Evolutionary conservation across 2,888 invertebrate species (phyloP).

Genomic region (Dasypogon diadema): DNA sequence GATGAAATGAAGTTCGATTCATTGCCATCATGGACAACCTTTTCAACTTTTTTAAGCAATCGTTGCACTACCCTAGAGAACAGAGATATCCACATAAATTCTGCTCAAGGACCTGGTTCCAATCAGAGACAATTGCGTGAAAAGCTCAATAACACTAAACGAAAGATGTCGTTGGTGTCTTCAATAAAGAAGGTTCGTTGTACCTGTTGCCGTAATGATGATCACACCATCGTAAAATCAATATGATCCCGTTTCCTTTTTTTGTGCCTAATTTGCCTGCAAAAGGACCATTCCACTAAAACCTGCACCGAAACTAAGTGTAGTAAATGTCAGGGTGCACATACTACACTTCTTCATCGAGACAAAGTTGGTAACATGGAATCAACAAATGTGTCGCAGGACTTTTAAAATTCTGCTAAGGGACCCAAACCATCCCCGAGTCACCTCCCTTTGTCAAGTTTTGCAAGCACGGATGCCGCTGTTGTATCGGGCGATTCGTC

Average conservation of each 20-base stretch:
- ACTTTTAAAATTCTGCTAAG: background rate
- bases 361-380: background rate
- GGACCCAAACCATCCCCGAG: too few species aligned
- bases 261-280: background rate
- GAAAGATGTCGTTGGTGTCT: background rate
- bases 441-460: too few species aligned
- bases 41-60: conserved; percentile 11
- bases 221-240: background rate
- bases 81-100: background rate
- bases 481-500: too few species aligned
- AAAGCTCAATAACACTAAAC: background rate
- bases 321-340: background rate
- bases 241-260: background rate
- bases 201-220: background rate
- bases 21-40: conserved; percentile 15
- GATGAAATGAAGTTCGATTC: background rate
- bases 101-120: background rate
- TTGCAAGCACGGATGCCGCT: too few species aligned
- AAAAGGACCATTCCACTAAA: background rate
- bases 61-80: conserved; percentile 24
- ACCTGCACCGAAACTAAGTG: background rate
- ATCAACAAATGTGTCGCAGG: background rate
- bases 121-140: conserved; percentile 1
- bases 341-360: background rate
- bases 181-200: background rate